Percentiles rank a stretch among this genome's conserved stretches.
Conservation (phyloP, 2,797 vertebrate species). For the Bothrops alternatus region DNA sequence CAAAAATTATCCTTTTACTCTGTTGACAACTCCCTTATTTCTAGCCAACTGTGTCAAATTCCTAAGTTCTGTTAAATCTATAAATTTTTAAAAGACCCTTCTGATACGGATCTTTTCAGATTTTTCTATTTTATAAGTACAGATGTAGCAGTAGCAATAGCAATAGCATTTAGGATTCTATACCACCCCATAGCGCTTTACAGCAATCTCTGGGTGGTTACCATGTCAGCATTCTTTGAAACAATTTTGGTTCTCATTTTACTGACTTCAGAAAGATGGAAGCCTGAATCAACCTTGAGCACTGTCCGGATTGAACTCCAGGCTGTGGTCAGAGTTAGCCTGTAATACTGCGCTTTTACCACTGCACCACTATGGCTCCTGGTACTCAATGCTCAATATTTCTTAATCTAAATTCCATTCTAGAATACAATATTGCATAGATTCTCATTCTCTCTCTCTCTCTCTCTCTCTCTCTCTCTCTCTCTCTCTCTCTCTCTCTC, state of each 20-base stretch:
- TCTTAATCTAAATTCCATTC: constrained; percentile 28
- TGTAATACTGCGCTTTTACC: background rate
- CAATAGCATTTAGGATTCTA: background rate
- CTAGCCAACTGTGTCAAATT: constrained; percentile 59
- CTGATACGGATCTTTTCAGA: constrained; percentile 41
- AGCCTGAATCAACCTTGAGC: background rate
- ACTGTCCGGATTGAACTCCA: background rate
- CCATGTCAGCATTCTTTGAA: background rate
- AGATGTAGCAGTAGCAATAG: background rate
- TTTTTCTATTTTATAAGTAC: constrained; percentile 36
- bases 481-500: too few species aligned
- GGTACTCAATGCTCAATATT: background rate
- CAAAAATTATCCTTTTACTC: constrained; percentile 61
- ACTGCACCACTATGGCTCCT: background rate
- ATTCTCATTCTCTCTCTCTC: background rate
- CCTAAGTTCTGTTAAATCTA: constrained; percentile 62
- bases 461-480: too few species aligned
- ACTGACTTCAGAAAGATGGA: background rate
- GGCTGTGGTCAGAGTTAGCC: background rate
- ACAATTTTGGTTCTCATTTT: background rate
- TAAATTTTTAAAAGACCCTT: constrained; percentile 61
- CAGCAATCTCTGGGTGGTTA: background rate
- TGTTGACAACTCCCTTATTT: constrained; percentile 65
- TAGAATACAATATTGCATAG: constrained; percentile 33
- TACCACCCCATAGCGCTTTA: background rate